phyloP scores from a whole-genome alignment of 1,140 invertebrate species.

The Nasonia longicornis region DNA sequence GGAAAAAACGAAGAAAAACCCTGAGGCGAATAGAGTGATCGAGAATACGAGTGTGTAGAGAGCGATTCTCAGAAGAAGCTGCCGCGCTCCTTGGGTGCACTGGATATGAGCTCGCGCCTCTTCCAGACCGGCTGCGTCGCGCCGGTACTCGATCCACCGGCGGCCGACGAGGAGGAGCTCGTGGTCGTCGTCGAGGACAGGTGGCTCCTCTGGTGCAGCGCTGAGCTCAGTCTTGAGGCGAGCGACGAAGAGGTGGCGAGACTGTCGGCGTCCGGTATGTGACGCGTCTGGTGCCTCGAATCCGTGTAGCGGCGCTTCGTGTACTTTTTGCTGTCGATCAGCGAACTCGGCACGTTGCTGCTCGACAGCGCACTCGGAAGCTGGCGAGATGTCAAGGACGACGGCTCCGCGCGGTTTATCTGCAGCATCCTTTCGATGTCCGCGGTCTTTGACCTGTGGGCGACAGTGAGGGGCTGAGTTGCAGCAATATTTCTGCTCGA shows the following conservation, averaged over 20 bases:
- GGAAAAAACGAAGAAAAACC: conserved; percentile 3
- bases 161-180: conserved; percentile 51
- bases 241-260: conserved; percentile 56
- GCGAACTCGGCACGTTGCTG: conserved; percentile 53
- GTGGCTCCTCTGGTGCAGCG: conserved; percentile 8
- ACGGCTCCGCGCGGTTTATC: conserved; percentile 55
- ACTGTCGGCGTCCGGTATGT: conserved; percentile 72
- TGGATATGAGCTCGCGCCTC: conserved; percentile 83
- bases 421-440: conserved; percentile 76
- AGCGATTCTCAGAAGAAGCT: conserved; percentile 54
- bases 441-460: conserved; percentile 73
- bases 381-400: background rate
- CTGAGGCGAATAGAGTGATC: background rate
- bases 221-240: background rate
- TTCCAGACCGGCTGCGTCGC: conserved; percentile 77
- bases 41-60: background rate
- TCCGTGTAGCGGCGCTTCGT: conserved; percentile 75
- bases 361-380: background rate
- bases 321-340: conserved; percentile 73
- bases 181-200: conserved; percentile 22
- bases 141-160: conserved; percentile 50
- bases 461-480: background rate
- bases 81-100: conserved; percentile 72
- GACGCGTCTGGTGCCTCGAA: conserved; percentile 73
- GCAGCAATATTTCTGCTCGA: background rate